Conservation (phyloP, 2,888 invertebrate genomes). For the Arge pagana region DNA sequence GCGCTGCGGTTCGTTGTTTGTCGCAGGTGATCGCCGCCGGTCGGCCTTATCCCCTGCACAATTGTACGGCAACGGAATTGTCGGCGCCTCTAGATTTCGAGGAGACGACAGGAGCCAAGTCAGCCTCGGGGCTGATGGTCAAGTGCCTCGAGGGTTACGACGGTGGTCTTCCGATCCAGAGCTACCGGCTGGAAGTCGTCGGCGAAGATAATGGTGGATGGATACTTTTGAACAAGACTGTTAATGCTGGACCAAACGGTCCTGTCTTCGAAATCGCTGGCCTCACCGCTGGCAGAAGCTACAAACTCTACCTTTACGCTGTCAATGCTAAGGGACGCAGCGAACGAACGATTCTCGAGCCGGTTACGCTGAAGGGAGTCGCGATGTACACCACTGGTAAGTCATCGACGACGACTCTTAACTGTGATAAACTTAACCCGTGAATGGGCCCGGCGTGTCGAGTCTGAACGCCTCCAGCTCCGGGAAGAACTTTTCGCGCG, state of each 20-base stretch:
- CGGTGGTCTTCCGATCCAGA: constrained; percentile 73
- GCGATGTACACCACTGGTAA: constrained; percentile 82
- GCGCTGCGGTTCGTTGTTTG: constrained; percentile 1
- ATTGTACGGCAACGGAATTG: constrained; percentile 88
- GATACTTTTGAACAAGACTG: constrained; percentile 49
- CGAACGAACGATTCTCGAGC: constrained; percentile 81
- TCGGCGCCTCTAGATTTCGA: constrained; percentile 60
- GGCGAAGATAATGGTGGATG: constrained; percentile 47
- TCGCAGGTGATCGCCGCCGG: constrained; percentile 52
- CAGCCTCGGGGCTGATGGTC: constrained; percentile 68
- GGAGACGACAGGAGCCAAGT: constrained; percentile 64
- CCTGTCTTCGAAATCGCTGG: constrained; percentile 72
- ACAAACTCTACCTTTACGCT: constrained; percentile 81
- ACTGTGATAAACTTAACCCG: too few species aligned
- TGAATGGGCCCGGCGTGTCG: too few species aligned
- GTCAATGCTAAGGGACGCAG: constrained; percentile 87
- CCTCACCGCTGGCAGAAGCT: constrained; percentile 75
- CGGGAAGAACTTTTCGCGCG: too few species aligned
- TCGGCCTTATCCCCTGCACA: constrained; percentile 84
- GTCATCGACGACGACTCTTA: constrained; percentile 49
- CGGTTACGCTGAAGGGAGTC: constrained; percentile 83
- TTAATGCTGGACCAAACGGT: constrained; percentile 67
- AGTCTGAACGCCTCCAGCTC: too few species aligned
- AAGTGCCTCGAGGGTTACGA: constrained; percentile 88
- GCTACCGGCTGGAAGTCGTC: constrained; percentile 49